Evolutionary conservation across 2,888 invertebrate species (phyloP).

Genomic region (Glaucopsyche alexis): DNA sequence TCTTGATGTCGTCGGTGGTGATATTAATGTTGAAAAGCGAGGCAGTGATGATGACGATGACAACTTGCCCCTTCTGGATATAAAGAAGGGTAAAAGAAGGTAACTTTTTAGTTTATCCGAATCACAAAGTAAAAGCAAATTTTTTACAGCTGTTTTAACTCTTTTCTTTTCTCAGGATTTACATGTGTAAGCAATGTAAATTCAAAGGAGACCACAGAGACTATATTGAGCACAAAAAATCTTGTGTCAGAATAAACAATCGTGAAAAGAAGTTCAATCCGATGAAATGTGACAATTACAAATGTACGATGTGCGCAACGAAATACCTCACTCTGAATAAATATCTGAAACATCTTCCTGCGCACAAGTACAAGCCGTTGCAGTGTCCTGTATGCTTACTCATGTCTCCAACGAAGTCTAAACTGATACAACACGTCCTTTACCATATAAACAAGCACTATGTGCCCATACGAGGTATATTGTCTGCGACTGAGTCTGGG

Average conservation of each 20-base stretch:
- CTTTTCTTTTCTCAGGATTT: slow-evolving; percentile 31
- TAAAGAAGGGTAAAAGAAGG: neutral
- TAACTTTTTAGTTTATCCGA: neutral
- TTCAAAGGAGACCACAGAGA: slow-evolving; percentile 36
- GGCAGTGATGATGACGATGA: neutral
- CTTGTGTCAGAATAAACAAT: neutral
- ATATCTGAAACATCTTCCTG: slow-evolving; percentile 46
- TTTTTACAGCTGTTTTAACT: neutral
- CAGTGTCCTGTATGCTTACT: slow-evolving; percentile 47
- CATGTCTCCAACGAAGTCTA: accelerated
- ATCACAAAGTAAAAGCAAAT: neutral
- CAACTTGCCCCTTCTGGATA: neutral
- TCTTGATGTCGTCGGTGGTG: neutral
- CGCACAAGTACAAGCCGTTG: slow-evolving; percentile 37
- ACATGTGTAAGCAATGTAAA: slow-evolving; percentile 41
- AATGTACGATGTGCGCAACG: slow-evolving; percentile 44
- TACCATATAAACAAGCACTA: slow-evolving; percentile 44
- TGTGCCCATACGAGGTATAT: slow-evolving; percentile 35
- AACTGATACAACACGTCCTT: slow-evolving; percentile 40
- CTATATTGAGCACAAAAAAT: slow-evolving; percentile 38
- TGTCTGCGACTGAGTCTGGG: neutral
- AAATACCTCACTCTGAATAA: slow-evolving; percentile 34
- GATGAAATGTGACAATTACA: neutral
- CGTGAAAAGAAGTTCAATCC: neutral
- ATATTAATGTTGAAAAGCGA: neutral